Percentiles rank a stretch among this genome's conserved stretches.
These are phyloP conservation scores for Trachelus stipa DNA, from an alignment of 2,888 invertebrate species.

Conservation along the genomic window DNA sequence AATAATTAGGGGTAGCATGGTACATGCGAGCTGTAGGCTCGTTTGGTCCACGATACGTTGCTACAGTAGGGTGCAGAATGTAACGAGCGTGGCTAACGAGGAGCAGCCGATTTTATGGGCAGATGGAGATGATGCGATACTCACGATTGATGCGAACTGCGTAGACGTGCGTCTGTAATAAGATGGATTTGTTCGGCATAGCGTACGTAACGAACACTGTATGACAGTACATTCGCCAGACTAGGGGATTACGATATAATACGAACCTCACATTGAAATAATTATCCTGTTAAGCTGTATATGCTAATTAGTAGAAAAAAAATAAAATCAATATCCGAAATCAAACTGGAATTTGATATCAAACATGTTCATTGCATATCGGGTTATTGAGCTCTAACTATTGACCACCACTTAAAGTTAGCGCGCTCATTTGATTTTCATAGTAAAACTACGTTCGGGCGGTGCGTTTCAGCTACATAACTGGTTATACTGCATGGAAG, in stretches of 20 bases:
- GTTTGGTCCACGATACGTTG: slow-evolving; percentile 17
- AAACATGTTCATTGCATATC: too few species aligned
- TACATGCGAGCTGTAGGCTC: slow-evolving; percentile 28
- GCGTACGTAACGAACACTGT: neutral
- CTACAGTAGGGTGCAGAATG: slow-evolving; percentile 46
- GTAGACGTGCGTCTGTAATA: slow-evolving; percentile 2
- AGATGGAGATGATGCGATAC: slow-evolving; percentile 63
- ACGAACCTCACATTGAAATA: neutral
- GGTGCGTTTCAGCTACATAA: too few species aligned
- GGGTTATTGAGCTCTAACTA: too few species aligned
- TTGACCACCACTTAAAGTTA: too few species aligned
- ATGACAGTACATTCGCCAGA: neutral
- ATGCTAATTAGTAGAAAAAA: too few species aligned
- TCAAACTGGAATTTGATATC: too few species aligned
- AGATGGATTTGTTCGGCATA: neutral
- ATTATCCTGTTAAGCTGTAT: neutral
- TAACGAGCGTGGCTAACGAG: slow-evolving; percentile 64
- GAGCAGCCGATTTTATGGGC: slow-evolving; percentile 62
- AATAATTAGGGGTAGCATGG: slow-evolving; percentile 57
- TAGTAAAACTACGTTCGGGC: too few species aligned
- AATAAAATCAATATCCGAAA: too few species aligned
- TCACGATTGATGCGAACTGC: slow-evolving; percentile 54
- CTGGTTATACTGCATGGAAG: too few species aligned
- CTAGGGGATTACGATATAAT: neutral
- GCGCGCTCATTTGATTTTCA: too few species aligned